Evolutionary conservation across 2,113 vertebrate genomes (phyloP), one percentile per base, ranked within the genome.

Genomic region (Mastomys natalensis): DNA sequence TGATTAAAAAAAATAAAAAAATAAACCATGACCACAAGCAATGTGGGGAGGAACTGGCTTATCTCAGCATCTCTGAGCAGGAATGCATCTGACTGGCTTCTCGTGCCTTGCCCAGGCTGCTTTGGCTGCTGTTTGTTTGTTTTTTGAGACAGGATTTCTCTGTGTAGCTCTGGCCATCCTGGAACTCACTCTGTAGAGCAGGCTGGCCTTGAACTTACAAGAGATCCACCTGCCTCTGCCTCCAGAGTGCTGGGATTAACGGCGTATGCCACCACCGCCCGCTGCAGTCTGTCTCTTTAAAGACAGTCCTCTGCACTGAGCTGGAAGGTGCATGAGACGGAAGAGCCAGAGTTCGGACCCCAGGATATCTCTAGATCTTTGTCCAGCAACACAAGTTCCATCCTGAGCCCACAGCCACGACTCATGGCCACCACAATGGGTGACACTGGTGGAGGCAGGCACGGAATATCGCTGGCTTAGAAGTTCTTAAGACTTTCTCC

Each of bases 311-410:
- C 29, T 66, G 64, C 64, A 31, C 11, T 66, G 31, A 66, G 29
- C 64, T 31, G 13, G 62, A 64, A 64, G 64, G 11, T 24, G 29
- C 64, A 31, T 66, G 4, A 31, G 26, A 31, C 29, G 3, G 11
- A 66, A 31, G 55, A 82, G 72, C 58, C 1, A 5, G 81, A 73
- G 70, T 64, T 4, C 4, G 17, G 51, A 53, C n/a, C 70, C 85
- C 3, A 29, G 77, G 80, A 88, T 55, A 64, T 13, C 51, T 81
- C 76, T 68, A 87, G 86, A 34, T 96, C 70, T 45, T 82, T 64
- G 90, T 73, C 81, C 81, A 58, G 85, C 26, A 68, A 93, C 91
- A 77, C 93, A 72, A 53, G 91, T 31, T 60, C 88, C 37, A 53
- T 91, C 82, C 78, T 51, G 74, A 85, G 87, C 95, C 74, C 73